Evolutionary conservation across 2,113 vertebrate species (phyloP), one percentile per base, ranked within the genome.

Genomic region (Pimephales promelas): DNA sequence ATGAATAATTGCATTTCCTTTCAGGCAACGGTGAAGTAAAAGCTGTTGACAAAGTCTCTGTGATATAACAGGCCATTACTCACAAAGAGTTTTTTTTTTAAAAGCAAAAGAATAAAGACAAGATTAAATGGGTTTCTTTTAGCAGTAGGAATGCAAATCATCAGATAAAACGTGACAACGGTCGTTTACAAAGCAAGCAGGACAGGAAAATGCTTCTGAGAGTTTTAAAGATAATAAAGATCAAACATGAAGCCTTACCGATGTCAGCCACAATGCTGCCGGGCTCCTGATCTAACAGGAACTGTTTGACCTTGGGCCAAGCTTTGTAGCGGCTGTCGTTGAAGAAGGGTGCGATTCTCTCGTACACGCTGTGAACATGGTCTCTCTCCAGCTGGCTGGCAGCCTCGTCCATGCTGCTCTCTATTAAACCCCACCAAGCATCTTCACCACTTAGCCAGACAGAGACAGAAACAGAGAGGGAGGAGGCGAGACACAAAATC

Each of bases 261-360:
- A 95, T 90, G 81, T 94, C 94, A 36, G 93, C 95, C n/a, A 94
- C 88, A 40, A 95, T 90, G 89, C 94, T 96, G 62, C 94, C 93
- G 0, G 91, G 90, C 86, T 94, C 88, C 85, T 94, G 92, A 80
- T 95, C 93, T 84, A 94, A 90, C 79, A 96, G 92, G 86, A 95
- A 95, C 88, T 94, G 92, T 1, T 91, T 93, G 8, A 95, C 94
- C 87, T 94, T 94, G 1, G 94, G 94, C 94, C 94, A 94, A 76
- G 94, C 93, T 87, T 94, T 95, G 79, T 94, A 95, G 76, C 88
- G 88, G 84, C 88, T 83, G 84, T 95, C 94, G 13, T 89, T 95
- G 88, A 96, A 95, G 84, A 92, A 93, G 28, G 95, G 93, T 71
- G 95, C 92, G 10, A 94, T 96, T 91, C 92, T 94, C 92, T 96